Conservation (phyloP, 2,113 vertebrate genomes). For the Phylloscopus trochilus region DNA sequence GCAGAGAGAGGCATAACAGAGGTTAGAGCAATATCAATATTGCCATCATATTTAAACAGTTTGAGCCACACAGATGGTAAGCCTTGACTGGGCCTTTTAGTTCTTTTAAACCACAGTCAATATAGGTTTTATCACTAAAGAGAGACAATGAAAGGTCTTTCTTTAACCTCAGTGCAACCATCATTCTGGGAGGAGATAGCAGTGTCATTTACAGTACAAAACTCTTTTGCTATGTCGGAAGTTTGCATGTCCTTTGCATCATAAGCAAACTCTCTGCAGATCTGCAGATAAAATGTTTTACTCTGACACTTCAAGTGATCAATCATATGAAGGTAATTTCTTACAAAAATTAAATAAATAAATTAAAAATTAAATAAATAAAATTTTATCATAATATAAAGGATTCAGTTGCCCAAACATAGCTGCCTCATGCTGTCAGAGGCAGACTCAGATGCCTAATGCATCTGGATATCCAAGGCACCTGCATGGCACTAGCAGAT, state of each 20-base stretch:
- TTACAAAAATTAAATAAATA: neutral
- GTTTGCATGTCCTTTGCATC: neutral
- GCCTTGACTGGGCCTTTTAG: neutral
- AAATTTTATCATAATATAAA: neutral
- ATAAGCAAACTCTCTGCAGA: neutral
- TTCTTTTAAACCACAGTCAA: neutral
- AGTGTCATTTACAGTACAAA: neutral
- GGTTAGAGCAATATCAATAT: slow-evolving; percentile 46
- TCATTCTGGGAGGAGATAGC: neutral
- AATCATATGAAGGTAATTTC: neutral
- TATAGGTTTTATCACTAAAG: neutral
- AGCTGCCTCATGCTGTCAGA: neutral
- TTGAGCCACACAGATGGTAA: slow-evolving; percentile 41
- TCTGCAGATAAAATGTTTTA: neutral
- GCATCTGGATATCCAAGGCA: neutral
- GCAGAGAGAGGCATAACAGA: slow-evolving; percentile 24
- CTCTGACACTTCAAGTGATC: neutral
- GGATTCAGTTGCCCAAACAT: neutral
- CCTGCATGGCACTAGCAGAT: neutral
- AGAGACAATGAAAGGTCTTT: neutral
- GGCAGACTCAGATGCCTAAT: neutral
- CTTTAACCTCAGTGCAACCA: neutral
- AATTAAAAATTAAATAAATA: too few species aligned
- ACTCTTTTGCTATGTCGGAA: neutral
- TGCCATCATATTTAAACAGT: neutral